phyloP scores from a whole-genome alignment of 2,797 vertebrate species.

The Peromyscus melanophrys region DNA sequence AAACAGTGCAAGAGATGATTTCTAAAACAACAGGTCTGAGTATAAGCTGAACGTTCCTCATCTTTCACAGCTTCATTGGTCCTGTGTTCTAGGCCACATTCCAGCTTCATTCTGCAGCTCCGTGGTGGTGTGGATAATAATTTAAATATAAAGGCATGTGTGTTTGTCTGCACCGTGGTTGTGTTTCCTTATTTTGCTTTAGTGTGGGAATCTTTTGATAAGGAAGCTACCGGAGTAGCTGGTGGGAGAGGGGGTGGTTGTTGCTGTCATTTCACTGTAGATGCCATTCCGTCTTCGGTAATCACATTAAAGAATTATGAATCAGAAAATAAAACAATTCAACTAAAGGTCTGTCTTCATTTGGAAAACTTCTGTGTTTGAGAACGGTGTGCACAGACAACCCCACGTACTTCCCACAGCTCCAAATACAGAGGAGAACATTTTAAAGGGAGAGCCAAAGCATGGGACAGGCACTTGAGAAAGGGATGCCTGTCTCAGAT shows the following conservation, averaged over 20 bases:
- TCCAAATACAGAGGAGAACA: not conserved
- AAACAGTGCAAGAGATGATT: constrained; percentile 83
- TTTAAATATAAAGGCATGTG: constrained; percentile 84
- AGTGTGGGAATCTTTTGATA: constrained; percentile 79
- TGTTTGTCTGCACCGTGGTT: constrained; percentile 80
- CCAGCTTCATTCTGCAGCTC: constrained; percentile 81
- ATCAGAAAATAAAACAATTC: constrained; percentile 86
- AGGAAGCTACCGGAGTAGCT: constrained; percentile 73
- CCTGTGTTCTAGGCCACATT: constrained; percentile 84
- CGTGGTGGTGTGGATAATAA: constrained; percentile 86
- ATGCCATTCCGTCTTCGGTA: constrained; percentile 84
- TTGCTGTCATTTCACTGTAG: constrained; percentile 53
- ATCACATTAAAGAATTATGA: constrained; percentile 84
- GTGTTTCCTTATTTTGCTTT: constrained; percentile 82
- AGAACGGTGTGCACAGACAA: constrained; percentile 61
- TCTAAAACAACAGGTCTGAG: constrained; percentile 82
- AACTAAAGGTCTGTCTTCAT: constrained; percentile 78
- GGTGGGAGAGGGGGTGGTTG: not conserved
- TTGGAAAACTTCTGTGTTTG: constrained; percentile 72
- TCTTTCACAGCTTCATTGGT: constrained; percentile 82
- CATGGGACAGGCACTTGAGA: not conserved
- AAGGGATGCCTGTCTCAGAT: constrained; percentile 4
- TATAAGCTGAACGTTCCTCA: constrained; percentile 65
- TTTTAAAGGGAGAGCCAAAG: constrained; percentile 53
- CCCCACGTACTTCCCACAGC: not conserved